phyloP scores from a whole-genome alignment of 2,113 vertebrate genomes.

The Pteropus alecto region DNA sequence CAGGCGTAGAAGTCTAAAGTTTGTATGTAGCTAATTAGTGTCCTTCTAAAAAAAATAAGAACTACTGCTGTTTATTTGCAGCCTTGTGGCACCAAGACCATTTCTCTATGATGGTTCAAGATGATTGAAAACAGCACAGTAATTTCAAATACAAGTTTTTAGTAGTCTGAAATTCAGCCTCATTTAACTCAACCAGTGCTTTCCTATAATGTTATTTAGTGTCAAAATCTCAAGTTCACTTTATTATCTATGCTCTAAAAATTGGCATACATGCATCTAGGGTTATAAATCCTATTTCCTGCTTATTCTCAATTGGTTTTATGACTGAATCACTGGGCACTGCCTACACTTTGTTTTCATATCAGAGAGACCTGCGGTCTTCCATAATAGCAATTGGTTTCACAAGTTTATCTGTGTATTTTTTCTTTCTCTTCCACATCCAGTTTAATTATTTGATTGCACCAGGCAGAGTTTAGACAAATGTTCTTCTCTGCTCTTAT shows the following conservation, averaged over 20 bases:
- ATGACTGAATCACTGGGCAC: conserved; percentile 9
- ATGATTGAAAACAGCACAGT: neutral
- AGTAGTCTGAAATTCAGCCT: neutral
- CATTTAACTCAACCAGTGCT: neutral
- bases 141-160: neutral
- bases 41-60: neutral
- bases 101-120: neutral
- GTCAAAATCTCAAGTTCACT: neutral
- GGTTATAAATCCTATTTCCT: neutral
- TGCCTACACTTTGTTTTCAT: neutral
- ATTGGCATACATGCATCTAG: neutral
- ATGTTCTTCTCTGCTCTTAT: neutral
- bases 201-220: neutral
- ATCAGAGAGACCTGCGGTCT: neutral
- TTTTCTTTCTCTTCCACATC: neutral
- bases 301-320: neutral
- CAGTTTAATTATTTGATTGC: conserved; percentile 37
- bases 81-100: neutral
- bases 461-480: neutral
- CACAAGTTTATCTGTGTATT: neutral
- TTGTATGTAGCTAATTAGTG: neutral
- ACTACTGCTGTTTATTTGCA: neutral
- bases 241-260: neutral
- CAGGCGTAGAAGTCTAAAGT: neutral
- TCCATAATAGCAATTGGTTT: neutral